Percentiles rank a stretch among this genome's conserved stretches.
phyloP scores from a whole-genome alignment of 2,888 invertebrate species.

The Meliscaeva auricollis region DNA sequence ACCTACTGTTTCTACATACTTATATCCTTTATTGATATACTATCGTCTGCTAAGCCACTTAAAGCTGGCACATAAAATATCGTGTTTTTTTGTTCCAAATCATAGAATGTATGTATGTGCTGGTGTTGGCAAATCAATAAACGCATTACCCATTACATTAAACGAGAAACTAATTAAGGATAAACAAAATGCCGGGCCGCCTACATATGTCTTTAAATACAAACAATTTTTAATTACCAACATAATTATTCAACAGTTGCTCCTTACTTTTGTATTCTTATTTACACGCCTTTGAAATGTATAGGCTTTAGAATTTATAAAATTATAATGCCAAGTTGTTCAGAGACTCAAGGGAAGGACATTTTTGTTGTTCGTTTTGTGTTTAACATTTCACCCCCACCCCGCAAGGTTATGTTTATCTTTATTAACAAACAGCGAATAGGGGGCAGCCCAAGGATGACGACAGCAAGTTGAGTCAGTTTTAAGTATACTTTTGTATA shows the following conservation, averaged over 20 bases:
- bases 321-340: constrained; percentile 32
- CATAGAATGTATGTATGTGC: neutral
- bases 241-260: constrained; percentile 57
- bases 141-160: neutral
- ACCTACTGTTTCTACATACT: neutral
- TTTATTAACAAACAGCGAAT: constrained; percentile 37
- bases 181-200: constrained; percentile 54
- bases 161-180: constrained; percentile 26
- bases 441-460: constrained; percentile 41
- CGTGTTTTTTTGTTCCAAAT: neutral
- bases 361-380: neutral
- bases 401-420: constrained; percentile 42
- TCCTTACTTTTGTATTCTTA: neutral
- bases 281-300: neutral
- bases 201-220: neutral
- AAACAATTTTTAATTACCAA: constrained; percentile 28
- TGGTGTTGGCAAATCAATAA: constrained; percentile 18
- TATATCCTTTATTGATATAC: neutral
- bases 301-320: constrained; percentile 39
- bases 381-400: neutral
- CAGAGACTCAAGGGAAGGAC: constrained; percentile 11
- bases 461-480: constrained; percentile 16
- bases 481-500: neutral
- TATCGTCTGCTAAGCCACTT: neutral
- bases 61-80: neutral